Evolutionary conservation across 2,888 invertebrate genomes (phyloP), one percentile per base, ranked within the genome.

Genomic region (Capitulum mitella): DNA sequence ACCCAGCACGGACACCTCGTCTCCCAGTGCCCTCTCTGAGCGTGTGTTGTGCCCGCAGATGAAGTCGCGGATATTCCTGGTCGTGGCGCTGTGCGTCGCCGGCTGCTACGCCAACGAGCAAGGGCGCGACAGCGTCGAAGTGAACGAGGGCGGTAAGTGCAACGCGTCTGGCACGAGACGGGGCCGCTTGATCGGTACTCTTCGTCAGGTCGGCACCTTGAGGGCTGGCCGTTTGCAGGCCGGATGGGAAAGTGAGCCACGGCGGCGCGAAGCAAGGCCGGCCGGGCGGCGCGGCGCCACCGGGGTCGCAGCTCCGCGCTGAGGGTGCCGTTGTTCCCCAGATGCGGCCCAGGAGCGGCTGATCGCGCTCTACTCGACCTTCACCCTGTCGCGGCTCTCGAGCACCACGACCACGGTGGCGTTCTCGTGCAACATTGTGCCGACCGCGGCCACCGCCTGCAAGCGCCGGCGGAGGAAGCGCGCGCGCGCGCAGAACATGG

Each of bases 401-500:
- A 70, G 29, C 70, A 70, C 70, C 37, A 70, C 70, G 22, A 70
- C 70, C 70, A 70, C 40, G 22, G 70, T 70, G 70, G 8, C 70
- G 70, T 70, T 26, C 70, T 34, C 22, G 10, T 70, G 70, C 70
- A 29, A 70, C 70, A 26, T 26, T 3, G 34, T 34, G 22, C 70
- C 70, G 12, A 26, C 26, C 22, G 19, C 70, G 12, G 70, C 16
- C 40, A 37, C 26, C 26, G 70, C 70, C 70, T 70, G 70, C 70
- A 40, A 37, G 26, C 37, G 70, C 10, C 70, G 70, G 40, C 37
- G 70, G 70, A 64, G 64, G 64, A 70, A 37, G 70, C 70, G 70
- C 10, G 37, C 70, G 26, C 10, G 40, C 29, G 29, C 29, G 22
- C 34, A 22, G 40, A 40, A 37, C 37, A 26, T 26, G 26, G 37